phyloP scores from a whole-genome alignment of 2,113 vertebrate genomes.

The Pelmatolapia mariae region DNA sequence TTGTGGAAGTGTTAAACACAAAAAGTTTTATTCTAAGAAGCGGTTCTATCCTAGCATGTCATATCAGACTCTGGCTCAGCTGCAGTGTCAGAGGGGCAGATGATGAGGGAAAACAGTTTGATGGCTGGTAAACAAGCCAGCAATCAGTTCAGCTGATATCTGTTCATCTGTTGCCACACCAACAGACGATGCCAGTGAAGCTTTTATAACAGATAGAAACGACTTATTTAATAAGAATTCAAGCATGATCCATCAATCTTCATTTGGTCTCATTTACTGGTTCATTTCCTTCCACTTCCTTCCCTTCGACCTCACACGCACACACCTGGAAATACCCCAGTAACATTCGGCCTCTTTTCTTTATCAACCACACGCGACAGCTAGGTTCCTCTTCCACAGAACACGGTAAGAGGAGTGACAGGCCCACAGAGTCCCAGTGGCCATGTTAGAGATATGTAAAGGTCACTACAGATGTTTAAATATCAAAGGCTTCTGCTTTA shows the following conservation, averaged over 20 bases:
- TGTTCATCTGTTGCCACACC: background rate
- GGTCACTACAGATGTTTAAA: conserved; percentile 33
- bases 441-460: conserved; percentile 14
- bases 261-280: conserved; percentile 23
- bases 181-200: background rate
- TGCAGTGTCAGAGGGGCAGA: background rate
- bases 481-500: conserved; percentile 6
- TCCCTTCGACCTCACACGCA: background rate
- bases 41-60: conserved; percentile 13
- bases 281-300: background rate
- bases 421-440: conserved; percentile 3
- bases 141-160: conserved; percentile 10
- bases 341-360: background rate
- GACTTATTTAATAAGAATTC: background rate
- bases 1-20: background rate
- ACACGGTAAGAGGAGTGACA: conserved; percentile 23
- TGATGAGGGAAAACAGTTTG: background rate
- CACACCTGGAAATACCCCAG: background rate
- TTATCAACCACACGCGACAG: background rate
- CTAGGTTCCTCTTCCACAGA: background rate
- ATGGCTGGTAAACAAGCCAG: conserved; percentile 21
- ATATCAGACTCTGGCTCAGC: background rate
- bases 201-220: background rate
- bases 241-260: conserved; percentile 26
- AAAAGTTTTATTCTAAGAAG: background rate